Conservation (phyloP, 2,888 invertebrate genomes). For the Dorcus hopei region DNA sequence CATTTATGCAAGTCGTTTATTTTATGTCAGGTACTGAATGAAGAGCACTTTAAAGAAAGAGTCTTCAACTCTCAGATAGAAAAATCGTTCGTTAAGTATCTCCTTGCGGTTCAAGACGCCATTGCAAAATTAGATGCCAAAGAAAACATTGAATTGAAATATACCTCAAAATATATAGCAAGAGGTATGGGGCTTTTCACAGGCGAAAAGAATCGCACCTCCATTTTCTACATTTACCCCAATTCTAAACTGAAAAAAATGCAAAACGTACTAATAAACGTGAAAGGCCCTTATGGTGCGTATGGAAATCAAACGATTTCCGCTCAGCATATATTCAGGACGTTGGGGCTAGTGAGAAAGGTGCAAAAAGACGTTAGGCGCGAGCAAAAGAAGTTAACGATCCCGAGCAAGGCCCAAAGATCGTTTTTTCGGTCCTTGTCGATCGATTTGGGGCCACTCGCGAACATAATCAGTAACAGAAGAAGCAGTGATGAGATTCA, state of each 20-base stretch:
- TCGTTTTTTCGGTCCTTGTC: conserved; percentile 26
- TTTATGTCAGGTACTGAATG: conserved; percentile 56
- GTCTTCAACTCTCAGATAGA: conserved; percentile 55
- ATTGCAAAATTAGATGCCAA: conserved; percentile 32
- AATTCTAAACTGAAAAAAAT: conserved; percentile 27
- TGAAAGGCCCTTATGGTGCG: conserved; percentile 43
- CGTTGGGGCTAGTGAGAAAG: conserved; percentile 7
- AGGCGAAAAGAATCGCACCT: conserved; percentile 56
- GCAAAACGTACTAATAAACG: conserved; percentile 35
- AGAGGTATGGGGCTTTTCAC: conserved; percentile 61
- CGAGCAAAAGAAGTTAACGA: conserved; percentile 16
- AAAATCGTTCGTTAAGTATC: conserved; percentile 55
- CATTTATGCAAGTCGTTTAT: not conserved
- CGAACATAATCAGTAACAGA: conserved; percentile 48
- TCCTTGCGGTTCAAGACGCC: conserved; percentile 51
- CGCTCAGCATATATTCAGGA: conserved; percentile 13
- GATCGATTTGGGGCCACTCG: conserved; percentile 24
- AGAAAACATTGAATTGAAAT: conserved; percentile 27
- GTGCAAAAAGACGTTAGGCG: conserved; percentile 8
- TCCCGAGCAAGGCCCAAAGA: conserved; percentile 16
- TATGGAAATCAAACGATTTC: conserved; percentile 35
- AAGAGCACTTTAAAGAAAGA: conserved; percentile 54
- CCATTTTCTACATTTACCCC: conserved; percentile 58
- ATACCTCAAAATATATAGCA: conserved; percentile 56
- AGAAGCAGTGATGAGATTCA: conserved; percentile 48